Evolutionary conservation across 2,888 invertebrate genomes (phyloP).

Genomic region (Tinea trinotella): DNA sequence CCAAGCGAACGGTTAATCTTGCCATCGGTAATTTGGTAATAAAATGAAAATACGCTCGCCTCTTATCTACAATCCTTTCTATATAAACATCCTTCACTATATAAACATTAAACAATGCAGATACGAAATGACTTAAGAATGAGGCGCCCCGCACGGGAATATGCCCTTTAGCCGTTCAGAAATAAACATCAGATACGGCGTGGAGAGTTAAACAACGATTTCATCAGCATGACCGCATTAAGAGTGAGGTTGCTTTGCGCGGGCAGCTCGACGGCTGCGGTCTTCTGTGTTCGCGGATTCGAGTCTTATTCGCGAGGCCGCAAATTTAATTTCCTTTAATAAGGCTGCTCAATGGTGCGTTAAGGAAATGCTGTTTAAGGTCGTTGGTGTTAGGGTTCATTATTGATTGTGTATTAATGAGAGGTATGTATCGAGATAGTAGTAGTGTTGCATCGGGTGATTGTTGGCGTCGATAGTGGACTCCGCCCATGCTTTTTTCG

Average conservation of each 20-base stretch:
- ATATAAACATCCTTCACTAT: constrained; percentile 46
- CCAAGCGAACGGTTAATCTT: constrained; percentile 42
- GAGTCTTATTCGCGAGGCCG: constrained; percentile 61
- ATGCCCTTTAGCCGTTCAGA: constrained; percentile 30
- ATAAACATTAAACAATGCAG: constrained; percentile 15
- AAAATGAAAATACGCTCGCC: constrained; percentile 69
- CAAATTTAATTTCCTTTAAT: constrained; percentile 71
- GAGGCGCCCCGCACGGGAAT: constrained; percentile 28
- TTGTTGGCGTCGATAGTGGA: constrained; percentile 50
- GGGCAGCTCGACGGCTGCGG: not conserved
- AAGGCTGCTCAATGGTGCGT: constrained; percentile 33
- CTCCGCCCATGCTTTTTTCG: constrained; percentile 71
- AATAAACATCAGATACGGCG: constrained; percentile 22
- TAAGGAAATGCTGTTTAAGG: constrained; percentile 32
- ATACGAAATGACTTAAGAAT: constrained; percentile 31
- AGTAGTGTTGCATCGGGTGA: constrained; percentile 60
- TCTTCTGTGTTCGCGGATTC: constrained; percentile 46
- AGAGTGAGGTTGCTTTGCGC: constrained; percentile 10
- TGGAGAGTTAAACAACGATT: not conserved
- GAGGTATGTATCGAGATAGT: constrained; percentile 64
- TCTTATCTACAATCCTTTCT: constrained; percentile 65
- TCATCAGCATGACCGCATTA: constrained; percentile 7
- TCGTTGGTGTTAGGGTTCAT: constrained; percentile 25
- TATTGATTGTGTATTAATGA: constrained; percentile 25
- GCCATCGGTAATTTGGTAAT: constrained; percentile 73